Base-by-base conservation (phyloP, 2,113 vertebrate genomes). In the Rhipidura dahli region DNA sequence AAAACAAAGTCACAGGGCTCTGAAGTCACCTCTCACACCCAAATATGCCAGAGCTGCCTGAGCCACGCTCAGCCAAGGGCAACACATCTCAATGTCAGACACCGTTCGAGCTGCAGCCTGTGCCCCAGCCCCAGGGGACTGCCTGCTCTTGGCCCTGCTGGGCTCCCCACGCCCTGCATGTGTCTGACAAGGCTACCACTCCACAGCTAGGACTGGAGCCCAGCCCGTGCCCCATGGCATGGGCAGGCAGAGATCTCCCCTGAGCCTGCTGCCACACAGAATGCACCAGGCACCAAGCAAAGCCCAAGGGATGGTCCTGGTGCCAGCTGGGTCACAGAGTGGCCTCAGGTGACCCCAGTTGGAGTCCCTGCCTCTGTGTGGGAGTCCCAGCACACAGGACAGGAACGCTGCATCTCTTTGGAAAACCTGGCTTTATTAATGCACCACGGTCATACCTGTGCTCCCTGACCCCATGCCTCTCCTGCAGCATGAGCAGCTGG, bases 21-120 rank as follows among this genome's bases (percentile, higher is more conserved):
- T 97, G 92, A 95, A 97, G 92, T 95, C 92, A 92, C 85, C 68
- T 90, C 82, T 85, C 66, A 5, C 80, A 77, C 88, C 70, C 94
- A 76, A 93, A 83, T 82, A 91, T 13, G 0, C 71, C 53, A 35
- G 49, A 92, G 90, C 87, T 44, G 77, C 3, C 81, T 65, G 83
- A 94, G 87, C 77, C 56, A 71, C 2, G 0, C 63, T 61, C 70
- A 56, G 78, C 50, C 90, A 96, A 97, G 95, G 95, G 92, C 96
- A 94, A 77, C 95, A 88, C 26, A 50, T 94, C 90, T 96, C 96
- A 97, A 95, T 96, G 92, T 94, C 95, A 97, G 75, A 83, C 95
- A 73, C 42, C 0, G 3, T 5, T 26, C 35, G 42, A 83, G 51
- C 35, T 2, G 18, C 51, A 69, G 95, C n/a, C 84, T 0, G 1